Base-by-base conservation (phyloP, 2,888 invertebrate species). In the Lepidocyrtinus sp. region DNA sequence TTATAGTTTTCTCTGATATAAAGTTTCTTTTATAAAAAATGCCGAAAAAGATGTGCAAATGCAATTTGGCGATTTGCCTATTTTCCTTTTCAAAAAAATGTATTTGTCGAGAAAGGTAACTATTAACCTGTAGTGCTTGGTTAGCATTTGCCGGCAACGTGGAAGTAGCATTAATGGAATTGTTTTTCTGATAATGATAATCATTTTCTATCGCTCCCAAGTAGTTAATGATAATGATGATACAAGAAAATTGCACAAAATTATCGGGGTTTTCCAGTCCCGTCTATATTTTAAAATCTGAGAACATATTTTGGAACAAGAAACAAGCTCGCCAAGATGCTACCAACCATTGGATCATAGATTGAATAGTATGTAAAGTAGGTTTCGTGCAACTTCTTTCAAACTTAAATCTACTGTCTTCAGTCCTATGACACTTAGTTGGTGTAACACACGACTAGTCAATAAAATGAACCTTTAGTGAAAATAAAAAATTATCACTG, bases 31-130 rank as follows among this genome's bases (percentile, higher is more conserved):
- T 9, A 36, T 1, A 17, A 26, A 64, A 73, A 12, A 26, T 71
- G 73, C 64, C 64, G 67, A 67, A 36, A n/a, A 67, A 55, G 67
- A 27, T 74, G 65, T 67, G 74, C 74, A 67, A 50, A 22, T 67
- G 74, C 17, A 61, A 74, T 74, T 74, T 74, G 74, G 74, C 74
- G 24, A 74, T 27, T 36, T 74, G 74, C 74, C 74, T 59, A 65
- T 12, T 9, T 68, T 50, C 46, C 1, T 25, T 63, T 24, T 36
- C 36, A 12, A 12, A 36, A 36, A 36, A 12, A 36, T 9, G 12
- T 36, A 36, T 36, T 36, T 36, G 36, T 36, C 36, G 5, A 36
- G 36, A 36, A 36, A 36, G 36, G 36, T 36, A 36, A 12, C 36
- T 36, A 36, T 36, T 36, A 36, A 36, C 36, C 36, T 36, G 36